phyloP scores from a whole-genome alignment of 2,888 invertebrate species.

The Athetis lepigone region DNA sequence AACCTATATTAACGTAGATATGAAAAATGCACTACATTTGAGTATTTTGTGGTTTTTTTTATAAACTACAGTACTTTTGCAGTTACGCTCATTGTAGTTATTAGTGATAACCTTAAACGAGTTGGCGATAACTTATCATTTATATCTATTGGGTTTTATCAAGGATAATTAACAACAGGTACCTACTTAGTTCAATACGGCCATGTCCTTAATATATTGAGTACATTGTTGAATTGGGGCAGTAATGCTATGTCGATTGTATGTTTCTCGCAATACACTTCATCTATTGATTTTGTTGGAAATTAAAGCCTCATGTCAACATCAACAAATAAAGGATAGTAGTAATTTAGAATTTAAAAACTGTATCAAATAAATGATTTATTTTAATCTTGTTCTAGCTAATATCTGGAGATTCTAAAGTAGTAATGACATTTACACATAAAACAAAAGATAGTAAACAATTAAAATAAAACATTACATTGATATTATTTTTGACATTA shows the following conservation, averaged over 20 bases:
- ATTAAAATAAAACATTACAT: too few species aligned
- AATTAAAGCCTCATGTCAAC: neutral
- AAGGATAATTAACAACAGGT: conserved; percentile 19
- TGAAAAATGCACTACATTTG: too few species aligned
- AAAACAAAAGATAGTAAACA: too few species aligned
- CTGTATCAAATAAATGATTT: too few species aligned
- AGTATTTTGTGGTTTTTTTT: too few species aligned
- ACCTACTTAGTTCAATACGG: conserved; percentile 1
- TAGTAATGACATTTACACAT: too few species aligned
- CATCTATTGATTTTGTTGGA: neutral
- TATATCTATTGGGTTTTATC: conserved; percentile 24
- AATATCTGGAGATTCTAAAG: too few species aligned
- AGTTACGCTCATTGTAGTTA: conserved; percentile 19
- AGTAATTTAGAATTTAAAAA: too few species aligned
- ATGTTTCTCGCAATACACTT: conserved; percentile 1
- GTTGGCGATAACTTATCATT: conserved; percentile 27
- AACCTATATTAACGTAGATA: too few species aligned
- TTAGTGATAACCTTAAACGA: conserved; percentile 22
- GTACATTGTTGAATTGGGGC: neutral
- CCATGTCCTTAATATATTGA: conserved; percentile 2
- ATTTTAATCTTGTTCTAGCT: too few species aligned
- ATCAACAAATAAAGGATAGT: too few species aligned
- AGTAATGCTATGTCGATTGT: neutral
- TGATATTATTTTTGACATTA: too few species aligned
- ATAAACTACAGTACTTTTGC: neutral